Evolutionary conservation across 2,113 vertebrate genomes (phyloP).

Genomic region (Alethe diademata): DNA sequence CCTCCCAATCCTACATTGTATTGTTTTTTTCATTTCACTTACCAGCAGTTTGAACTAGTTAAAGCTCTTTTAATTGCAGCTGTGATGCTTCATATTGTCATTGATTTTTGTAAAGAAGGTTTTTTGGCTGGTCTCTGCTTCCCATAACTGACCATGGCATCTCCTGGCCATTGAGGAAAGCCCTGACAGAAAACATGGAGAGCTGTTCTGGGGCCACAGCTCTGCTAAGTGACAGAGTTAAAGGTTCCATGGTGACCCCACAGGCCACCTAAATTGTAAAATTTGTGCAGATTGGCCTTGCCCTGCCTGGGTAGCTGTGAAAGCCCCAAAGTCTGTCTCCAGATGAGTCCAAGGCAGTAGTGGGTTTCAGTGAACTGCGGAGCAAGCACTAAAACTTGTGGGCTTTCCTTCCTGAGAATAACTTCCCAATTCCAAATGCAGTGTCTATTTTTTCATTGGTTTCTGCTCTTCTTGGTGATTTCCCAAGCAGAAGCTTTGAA

Average conservation of each 20-base stretch:
- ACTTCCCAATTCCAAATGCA: rapidly evolving
- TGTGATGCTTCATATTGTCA: background rate
- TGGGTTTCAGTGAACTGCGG: rapidly evolving
- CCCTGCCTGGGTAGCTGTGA: rapidly evolving
- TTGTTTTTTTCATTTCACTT: background rate
- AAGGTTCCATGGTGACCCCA: background rate
- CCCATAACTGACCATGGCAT: rapidly evolving
- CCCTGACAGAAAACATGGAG: background rate
- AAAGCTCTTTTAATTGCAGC: background rate
- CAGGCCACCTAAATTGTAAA: rapidly evolving
- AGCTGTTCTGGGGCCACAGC: background rate
- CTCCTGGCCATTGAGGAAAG: no score
- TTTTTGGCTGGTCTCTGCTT: background rate
- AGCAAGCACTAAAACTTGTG: background rate
- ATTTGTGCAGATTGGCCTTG: background rate
- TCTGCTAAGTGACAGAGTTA: background rate
- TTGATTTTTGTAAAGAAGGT: background rate
- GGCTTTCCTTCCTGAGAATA: background rate
- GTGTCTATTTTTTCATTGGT: background rate
- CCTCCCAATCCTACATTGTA: background rate
- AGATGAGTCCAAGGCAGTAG: background rate
- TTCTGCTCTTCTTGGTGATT: background rate
- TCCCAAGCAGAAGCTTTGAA: background rate
- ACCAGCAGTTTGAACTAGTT: background rate
- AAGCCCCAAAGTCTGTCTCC: rapidly evolving